phyloP scores from a whole-genome alignment of 2,888 invertebrate genomes.

The Drosophila dives region DNA sequence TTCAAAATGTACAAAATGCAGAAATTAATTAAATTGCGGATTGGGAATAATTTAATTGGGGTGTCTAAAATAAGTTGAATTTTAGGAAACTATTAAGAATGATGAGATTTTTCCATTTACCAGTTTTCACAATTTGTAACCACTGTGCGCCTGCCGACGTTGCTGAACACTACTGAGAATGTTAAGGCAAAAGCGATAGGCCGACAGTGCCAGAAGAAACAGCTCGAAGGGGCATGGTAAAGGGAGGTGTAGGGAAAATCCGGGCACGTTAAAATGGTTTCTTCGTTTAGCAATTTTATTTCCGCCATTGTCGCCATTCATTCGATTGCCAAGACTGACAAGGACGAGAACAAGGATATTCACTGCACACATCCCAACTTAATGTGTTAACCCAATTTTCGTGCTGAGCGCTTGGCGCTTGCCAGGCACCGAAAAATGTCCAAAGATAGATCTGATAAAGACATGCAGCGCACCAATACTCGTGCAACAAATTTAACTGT shows the following conservation, averaged over 20 bases:
- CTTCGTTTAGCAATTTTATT: slow-evolving; percentile 77
- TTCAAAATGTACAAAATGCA: background rate
- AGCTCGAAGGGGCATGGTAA: background rate
- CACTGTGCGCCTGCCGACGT: slow-evolving; percentile 48
- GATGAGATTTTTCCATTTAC: background rate
- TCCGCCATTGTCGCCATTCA: slow-evolving; percentile 77
- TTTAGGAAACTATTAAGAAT: too few species aligned
- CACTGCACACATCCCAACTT: slow-evolving; percentile 36
- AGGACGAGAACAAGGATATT: slow-evolving; percentile 20
- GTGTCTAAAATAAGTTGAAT: too few species aligned
- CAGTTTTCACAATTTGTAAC: background rate
- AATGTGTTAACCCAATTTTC: slow-evolving; percentile 79
- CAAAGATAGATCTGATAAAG: slow-evolving; percentile 46
- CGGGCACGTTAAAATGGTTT: slow-evolving; percentile 54
- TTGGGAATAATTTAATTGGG: too few species aligned
- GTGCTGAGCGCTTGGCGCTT: slow-evolving; percentile 44
- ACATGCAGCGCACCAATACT: slow-evolving; percentile 35
- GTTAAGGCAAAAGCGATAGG: slow-evolving; percentile 62
- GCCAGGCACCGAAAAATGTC: slow-evolving; percentile 13
- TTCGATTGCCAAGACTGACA: slow-evolving; percentile 68
- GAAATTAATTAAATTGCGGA: background rate
- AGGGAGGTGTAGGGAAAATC: slow-evolving; percentile 11
- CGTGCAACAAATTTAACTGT: slow-evolving; percentile 55
- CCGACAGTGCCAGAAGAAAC: slow-evolving; percentile 37
- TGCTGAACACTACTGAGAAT: slow-evolving; percentile 43